Base-by-base conservation (phyloP, 2,113 vertebrate genomes). In the Dolichallabes microphthalmus region DNA sequence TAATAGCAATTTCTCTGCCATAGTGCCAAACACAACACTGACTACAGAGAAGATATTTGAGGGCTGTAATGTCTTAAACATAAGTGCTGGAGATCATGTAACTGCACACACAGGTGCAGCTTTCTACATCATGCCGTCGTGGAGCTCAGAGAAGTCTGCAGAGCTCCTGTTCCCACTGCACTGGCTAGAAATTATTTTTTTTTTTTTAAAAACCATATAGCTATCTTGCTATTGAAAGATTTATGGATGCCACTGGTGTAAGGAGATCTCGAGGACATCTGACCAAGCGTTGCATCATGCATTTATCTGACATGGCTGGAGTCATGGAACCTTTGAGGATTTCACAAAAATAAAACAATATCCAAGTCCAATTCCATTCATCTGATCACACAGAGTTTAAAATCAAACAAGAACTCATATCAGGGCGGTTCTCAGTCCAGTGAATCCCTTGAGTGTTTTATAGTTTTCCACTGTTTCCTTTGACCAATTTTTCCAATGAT, bases 261-360 rank as follows among this genome's bases (percentile, higher is more conserved):
- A 69, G 75, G 45, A 35, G 78, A 83, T 83, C 84, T 81, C 58
- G 68, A 69, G 60, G 20, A 10, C 52, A 78, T 77, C 45, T 81
- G 82, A 82, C 79, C 53, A 82, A 82, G 68, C 3, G 35, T 79
- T 86, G 87, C 88, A 91, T 92, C 89, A 91, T 84, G 45, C 55
- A 12, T 85, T 84, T 89, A 84, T 87, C 89, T 85, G 86, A 88
- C 82, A 82, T 76, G 87, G 12, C 25, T 53, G 83, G 82, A 71
- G 85, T 74, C 73, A 39, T 45, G 45, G 45, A 86, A 57, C 39
- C 68, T 69, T 86, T 79, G 85, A 81, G 45, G 73, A 86, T 75
- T 81, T 85, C 22, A 66, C 58, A n/a, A 64, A 80, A 64, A 76
- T 22, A 78, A 58, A 45, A 32, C 35, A 27, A 53, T 25, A n/a